Conservation (phyloP, 2,113 vertebrate genomes). For the Microtus oregoni region DNA sequence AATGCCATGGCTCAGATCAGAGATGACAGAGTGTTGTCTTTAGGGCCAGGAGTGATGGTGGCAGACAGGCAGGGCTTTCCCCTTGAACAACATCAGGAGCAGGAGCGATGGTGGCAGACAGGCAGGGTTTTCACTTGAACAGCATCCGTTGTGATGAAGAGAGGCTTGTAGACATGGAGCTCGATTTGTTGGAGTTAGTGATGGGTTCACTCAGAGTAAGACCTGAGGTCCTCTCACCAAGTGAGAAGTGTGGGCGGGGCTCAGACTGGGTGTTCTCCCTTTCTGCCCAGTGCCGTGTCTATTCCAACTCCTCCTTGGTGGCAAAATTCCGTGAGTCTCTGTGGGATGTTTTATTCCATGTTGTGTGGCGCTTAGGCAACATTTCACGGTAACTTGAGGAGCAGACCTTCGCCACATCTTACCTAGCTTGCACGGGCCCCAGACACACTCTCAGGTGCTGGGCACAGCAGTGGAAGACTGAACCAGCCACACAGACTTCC, state of each 20-base stretch:
- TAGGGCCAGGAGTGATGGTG: no score
- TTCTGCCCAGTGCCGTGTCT: background rate
- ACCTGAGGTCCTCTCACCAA: background rate
- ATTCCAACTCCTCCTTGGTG: background rate
- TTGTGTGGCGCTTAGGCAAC: accelerated
- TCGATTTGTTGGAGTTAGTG: background rate
- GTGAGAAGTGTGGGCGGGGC: background rate
- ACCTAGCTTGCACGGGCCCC: background rate
- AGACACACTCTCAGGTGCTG: background rate
- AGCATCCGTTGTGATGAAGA: background rate
- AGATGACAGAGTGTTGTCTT: background rate
- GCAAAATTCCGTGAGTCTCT: background rate
- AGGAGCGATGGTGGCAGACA: background rate
- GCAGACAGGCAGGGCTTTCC: background rate
- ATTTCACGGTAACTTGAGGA: background rate
- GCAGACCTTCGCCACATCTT: accelerated
- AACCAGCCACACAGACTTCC: background rate
- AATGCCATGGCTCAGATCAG: background rate
- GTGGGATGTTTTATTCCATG: background rate
- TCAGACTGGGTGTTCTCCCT: background rate
- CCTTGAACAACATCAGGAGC: no score
- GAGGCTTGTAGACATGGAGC: background rate
- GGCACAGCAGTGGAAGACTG: background rate
- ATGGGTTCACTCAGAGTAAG: no score
- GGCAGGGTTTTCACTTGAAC: background rate